Evolutionary conservation across 2,888 invertebrate species (phyloP).

Genomic region (Sabellastarte sp.): DNA sequence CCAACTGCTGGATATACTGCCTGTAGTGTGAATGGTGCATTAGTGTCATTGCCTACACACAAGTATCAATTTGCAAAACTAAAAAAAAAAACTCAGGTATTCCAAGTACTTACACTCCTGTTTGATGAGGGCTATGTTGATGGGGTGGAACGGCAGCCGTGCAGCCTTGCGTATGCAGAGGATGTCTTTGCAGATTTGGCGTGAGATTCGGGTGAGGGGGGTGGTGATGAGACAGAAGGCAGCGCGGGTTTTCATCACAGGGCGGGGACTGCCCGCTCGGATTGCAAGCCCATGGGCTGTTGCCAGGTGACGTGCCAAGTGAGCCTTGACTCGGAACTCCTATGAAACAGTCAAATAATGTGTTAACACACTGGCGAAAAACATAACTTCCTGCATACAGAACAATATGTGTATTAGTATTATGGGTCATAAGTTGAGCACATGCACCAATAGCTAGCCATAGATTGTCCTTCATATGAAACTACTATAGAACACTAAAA

Average conservation of each 20-base stretch:
- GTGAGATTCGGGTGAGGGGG: constrained; percentile 83
- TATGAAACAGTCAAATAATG: constrained; percentile 32
- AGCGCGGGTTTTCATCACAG: constrained; percentile 95
- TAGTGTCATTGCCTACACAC: too few species aligned
- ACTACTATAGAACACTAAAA: too few species aligned
- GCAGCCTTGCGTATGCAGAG: constrained; percentile 80
- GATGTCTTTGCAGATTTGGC: constrained; percentile 80
- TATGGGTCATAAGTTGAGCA: too few species aligned
- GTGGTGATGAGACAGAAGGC: constrained; percentile 94
- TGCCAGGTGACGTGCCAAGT: constrained; percentile 89
- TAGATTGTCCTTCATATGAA: too few species aligned
- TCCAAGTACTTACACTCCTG: constrained; percentile 79
- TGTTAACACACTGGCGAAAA: neutral
- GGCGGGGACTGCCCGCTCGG: constrained; percentile 76
- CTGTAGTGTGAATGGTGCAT: too few species aligned
- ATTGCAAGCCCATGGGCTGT: constrained; percentile 81
- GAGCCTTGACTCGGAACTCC: constrained; percentile 93
- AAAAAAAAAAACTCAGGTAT: too few species aligned
- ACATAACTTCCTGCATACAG: too few species aligned
- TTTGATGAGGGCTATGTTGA: constrained; percentile 71
- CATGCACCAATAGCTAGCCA: too few species aligned
- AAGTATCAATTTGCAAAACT: too few species aligned
- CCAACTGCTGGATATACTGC: too few species aligned
- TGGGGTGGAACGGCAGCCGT: constrained; percentile 74
- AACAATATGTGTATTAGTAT: too few species aligned